Conservation (phyloP, 2,888 invertebrate species). For the Nephrotoma flavescens region DNA sequence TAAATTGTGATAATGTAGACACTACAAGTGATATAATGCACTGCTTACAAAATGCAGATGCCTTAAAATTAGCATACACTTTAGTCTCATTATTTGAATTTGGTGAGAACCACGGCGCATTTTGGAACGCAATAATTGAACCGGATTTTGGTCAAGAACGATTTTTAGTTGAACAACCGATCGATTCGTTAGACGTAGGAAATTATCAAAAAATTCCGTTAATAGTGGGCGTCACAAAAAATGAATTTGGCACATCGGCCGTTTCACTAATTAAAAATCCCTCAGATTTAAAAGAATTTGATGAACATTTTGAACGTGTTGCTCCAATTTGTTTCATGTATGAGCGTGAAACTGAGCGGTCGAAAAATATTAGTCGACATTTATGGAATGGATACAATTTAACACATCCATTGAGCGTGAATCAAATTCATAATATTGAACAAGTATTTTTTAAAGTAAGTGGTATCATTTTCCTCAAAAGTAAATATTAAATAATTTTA, state of each 20-base stretch:
- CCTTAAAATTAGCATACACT: neutral
- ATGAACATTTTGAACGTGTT: slow-evolving; percentile 42
- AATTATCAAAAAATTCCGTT: slow-evolving; percentile 46
- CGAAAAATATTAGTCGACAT: slow-evolving; percentile 15
- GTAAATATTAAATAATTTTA: slow-evolving; percentile 14
- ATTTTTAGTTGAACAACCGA: slow-evolving; percentile 47
- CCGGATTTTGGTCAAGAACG: slow-evolving; percentile 49
- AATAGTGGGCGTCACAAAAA: slow-evolving; percentile 47
- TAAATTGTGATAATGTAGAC: slow-evolving; percentile 40
- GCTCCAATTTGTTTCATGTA: slow-evolving; percentile 51
- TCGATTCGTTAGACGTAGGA: slow-evolving; percentile 39
- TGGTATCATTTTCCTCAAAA: neutral
- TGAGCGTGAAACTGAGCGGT: slow-evolving; percentile 38
- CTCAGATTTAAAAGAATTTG: slow-evolving; percentile 36
- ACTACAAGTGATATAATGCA: slow-evolving; percentile 9
- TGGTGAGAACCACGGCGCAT: slow-evolving; percentile 18
- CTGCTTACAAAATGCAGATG: neutral
- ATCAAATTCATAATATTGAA: neutral
- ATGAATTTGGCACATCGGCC: slow-evolving; percentile 49
- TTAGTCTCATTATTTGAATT: neutral
- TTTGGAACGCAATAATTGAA: slow-evolving; percentile 52
- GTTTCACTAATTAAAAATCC: slow-evolving; percentile 37
- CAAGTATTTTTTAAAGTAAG: neutral
- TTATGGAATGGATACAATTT: neutral
- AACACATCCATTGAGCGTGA: neutral